Base-by-base conservation (phyloP, 1,140 invertebrate genomes). In the Medauroidea extradentata region DNA sequence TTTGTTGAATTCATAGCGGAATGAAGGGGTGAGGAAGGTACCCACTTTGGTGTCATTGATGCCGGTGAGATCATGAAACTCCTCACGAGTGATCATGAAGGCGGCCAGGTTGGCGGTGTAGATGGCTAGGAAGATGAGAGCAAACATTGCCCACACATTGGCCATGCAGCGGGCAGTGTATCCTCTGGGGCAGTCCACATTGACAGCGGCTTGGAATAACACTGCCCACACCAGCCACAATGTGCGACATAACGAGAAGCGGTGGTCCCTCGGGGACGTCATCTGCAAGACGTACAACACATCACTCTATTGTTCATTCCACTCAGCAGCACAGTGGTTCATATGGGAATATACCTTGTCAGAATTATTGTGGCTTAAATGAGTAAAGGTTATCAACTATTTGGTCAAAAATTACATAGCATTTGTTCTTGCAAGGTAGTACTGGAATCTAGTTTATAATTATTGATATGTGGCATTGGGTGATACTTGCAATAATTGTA, bases 161-260 rank as follows among this genome's bases (percentile, higher is more conserved):
- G 78, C 75, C 68, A 84, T 42, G 24, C 58, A 60, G 0, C 83
- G 87, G 27, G 90, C 90, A 55, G 90, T 96, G 71, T 96, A 94
- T 39, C 94, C 94, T 67, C 90, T 81, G 0, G 96, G 95, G 44
- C 92, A 95, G 76, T 98, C 94, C 46, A 96, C 91, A 70, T 96
- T 93, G 7, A 98, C 95, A 42, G 96, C 93, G 23, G 96, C 96
- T 77, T 93, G 92, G 78, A 99, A 99, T 16, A 99, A 82, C 34
- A 98, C 94, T n/a, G 96, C 94, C 96, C 96, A 99, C n/a, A 99
- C 96, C 57, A 99, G 80, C 97, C 96, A 99, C 72, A 98, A 96
- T 1, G 96, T 96, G 53, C 96, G 87, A 71, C 96, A 97, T 4
- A 99, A 78, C 1, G 95, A 98, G 78, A 99, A 99, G 60, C 92